Conservation (phyloP, 2,797 vertebrate species). For the Gambelia wislizenii region DNA sequence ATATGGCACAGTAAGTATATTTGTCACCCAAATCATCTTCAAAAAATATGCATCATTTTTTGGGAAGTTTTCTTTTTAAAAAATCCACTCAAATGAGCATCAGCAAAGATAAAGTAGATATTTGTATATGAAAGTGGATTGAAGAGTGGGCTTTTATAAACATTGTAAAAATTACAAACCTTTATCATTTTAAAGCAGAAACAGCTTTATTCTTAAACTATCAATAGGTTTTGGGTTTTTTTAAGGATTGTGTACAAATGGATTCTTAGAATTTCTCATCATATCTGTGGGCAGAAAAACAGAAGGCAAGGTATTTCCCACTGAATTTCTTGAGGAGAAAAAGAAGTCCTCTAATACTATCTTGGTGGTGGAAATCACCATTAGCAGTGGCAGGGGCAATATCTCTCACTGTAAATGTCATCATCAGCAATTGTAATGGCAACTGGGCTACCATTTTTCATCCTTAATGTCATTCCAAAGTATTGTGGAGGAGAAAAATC, state of each 20-base stretch:
- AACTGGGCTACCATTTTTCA: too few species aligned
- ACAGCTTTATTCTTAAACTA: background rate
- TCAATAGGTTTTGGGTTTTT: background rate
- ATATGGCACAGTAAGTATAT: background rate
- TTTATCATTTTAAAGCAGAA: background rate
- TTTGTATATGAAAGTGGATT: background rate
- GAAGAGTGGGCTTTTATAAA: background rate
- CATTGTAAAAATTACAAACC: background rate
- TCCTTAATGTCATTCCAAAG: too few species aligned
- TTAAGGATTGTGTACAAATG: background rate
- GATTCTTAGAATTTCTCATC: background rate
- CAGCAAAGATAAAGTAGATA: background rate
- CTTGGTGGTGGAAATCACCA: background rate
- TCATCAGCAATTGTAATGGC: background rate
- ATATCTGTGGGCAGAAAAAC: background rate
- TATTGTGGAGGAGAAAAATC: background rate
- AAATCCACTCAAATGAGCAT: background rate
- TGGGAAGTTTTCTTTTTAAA: background rate
- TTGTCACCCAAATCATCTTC: background rate
- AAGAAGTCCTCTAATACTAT: background rate
- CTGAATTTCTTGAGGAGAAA: background rate
- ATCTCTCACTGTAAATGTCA: background rate
- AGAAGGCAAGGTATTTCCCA: background rate
- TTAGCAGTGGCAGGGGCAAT: background rate
- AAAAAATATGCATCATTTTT: background rate